Percentiles rank a stretch among this genome's conserved stretches.
Conservation (phyloP, 2,888 invertebrate genomes). For the Onchidella celtica region DNA sequence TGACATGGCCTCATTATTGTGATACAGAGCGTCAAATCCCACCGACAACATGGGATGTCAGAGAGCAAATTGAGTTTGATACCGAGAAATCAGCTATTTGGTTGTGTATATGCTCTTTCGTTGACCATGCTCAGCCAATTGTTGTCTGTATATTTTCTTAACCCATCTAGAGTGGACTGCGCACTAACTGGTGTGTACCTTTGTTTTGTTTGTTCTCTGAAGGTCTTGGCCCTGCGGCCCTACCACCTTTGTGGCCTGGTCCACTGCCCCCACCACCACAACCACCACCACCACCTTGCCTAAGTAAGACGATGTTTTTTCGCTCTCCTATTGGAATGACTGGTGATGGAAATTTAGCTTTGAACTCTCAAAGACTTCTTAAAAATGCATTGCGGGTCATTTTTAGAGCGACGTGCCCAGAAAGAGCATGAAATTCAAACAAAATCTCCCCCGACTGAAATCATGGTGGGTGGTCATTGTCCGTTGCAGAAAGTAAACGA, state of each 20-base stretch:
- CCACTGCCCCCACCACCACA: conserved; percentile 42
- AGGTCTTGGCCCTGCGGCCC: conserved; percentile 46
- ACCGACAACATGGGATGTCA: too few species aligned
- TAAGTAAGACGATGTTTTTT: conserved; percentile 43
- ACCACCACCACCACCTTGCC: conserved; percentile 43
- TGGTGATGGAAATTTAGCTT: neutral
- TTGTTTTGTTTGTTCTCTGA: conserved; percentile 40
- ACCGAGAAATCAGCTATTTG: too few species aligned
- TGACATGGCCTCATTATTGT: too few species aligned
- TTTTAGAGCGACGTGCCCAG: neutral
- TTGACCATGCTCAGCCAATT: neutral
- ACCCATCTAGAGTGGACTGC: conserved; percentile 8
- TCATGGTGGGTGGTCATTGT: too few species aligned
- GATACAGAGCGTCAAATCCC: too few species aligned
- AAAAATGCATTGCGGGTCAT: neutral
- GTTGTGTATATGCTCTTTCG: too few species aligned
- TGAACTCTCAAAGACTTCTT: too few species aligned
- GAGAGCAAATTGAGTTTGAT: too few species aligned
- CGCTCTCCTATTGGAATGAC: neutral
- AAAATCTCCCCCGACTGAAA: too few species aligned
- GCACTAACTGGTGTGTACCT: conserved; percentile 36
- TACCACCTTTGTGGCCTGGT: conserved; percentile 41
- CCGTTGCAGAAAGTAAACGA: too few species aligned
- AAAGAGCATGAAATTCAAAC: too few species aligned
- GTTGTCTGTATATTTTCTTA: neutral